Base-by-base conservation (phyloP, 2,888 invertebrate genomes). In the Polia nebulosa region DNA sequence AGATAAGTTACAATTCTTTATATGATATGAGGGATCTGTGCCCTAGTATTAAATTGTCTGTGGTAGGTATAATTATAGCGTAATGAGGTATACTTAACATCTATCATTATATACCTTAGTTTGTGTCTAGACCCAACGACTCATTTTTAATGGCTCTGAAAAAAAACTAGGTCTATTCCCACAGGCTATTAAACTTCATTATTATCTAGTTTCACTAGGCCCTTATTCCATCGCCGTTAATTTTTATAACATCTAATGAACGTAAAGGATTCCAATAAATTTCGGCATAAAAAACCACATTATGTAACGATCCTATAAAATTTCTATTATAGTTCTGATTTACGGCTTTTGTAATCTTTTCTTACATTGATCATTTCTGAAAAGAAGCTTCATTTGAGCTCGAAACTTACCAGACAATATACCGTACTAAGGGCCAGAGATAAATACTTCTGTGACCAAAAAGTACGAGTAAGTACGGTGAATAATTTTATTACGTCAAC, bases 171-270 rank as follows among this genome's bases (percentile, higher is more conserved):
- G 11, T n/a, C 9, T 27, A 17, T 34, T 39, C 41, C 17, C 36
- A 51, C 20, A 52, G 15, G 22, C 52, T 53, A 76, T 71, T 1
- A 72, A 57, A 49, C 3, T 25, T 47, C 25, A 60, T 60, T 65
- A 66, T n/a, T 51, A 52, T 65, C 51, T 57, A 47, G 41, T 75
- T 57, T 45, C 22, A 36, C 29, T 22, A 47, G 27, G 9, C 51
- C 27, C 20, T 61, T 61, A 49, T 53, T 61, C 44, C 53, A 44
- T 58, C 68, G 32, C 56, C 68, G 53, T 78, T 57, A 78, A 74
- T 75, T 76, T 76, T 76, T 58, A 79, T 55, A 55, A 45, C 58
- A 22, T 39, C 39, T 64, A 73, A 78, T 73, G 65, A 78, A 64
- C 49, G 49, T 73, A 51, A 59, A 65, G 27, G 55, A 56, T 64